Evolutionary conservation across 2,888 invertebrate species (phyloP).

Genomic region (Netelia virgata): DNA sequence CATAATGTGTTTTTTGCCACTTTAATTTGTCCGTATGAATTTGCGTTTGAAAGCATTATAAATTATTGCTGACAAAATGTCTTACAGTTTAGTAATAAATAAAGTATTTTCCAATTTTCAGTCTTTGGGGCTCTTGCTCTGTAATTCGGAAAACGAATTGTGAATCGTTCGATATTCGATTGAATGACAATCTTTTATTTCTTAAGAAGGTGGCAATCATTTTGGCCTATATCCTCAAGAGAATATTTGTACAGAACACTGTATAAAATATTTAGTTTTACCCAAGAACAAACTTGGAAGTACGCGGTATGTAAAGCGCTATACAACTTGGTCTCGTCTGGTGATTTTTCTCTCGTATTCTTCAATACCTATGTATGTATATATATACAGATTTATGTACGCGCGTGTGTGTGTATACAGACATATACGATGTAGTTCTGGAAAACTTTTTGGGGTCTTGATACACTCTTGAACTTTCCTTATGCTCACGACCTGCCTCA

Average conservation of each 20-base stretch:
- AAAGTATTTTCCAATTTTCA: no score
- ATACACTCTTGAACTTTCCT: constrained; percentile 71
- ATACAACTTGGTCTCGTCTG: constrained; percentile 23
- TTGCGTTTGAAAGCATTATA: no score
- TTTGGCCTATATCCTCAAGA: not conserved
- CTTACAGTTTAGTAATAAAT: no score
- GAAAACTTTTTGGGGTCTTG: constrained; percentile 65
- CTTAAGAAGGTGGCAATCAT: not conserved
- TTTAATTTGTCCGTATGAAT: no score
- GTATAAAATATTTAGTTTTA: not conserved
- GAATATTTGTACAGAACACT: constrained; percentile 11
- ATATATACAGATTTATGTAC: not conserved
- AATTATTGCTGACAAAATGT: no score
- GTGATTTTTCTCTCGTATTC: constrained; percentile 34
- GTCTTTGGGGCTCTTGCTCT: no score
- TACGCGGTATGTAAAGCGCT: constrained; percentile 3
- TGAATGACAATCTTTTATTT: not conserved
- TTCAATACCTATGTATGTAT: constrained; percentile 4
- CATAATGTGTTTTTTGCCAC: no score
- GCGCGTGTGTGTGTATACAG: not conserved
- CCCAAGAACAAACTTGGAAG: constrained; percentile 15
- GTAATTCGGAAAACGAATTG: no score
- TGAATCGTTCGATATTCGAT: no score
- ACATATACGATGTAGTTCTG: constrained; percentile 44
- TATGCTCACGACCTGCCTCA: constrained; percentile 77